A percentile compares a stretch with the other conserved stretches of the same genome.
Evolutionary conservation across 2,113 vertebrate genomes (phyloP).

Genomic region (Propithecus coquereli): DNA sequence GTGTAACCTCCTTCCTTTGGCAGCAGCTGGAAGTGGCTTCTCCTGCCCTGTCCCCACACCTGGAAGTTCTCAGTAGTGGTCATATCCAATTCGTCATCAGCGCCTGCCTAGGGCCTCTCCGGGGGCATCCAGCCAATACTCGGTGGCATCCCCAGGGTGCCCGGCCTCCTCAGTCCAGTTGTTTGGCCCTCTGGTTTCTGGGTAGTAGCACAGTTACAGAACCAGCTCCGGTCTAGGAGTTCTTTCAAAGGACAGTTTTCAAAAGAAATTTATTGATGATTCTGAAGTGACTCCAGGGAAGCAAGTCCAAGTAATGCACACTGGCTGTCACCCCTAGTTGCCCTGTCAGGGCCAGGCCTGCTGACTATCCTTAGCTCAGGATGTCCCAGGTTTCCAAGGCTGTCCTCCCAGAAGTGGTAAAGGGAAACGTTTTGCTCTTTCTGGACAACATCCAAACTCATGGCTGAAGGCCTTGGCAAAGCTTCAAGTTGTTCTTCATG

Average conservation of each 20-base stretch:
- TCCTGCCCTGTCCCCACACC: not conserved
- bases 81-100: not conserved
- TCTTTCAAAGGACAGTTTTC: conserved; percentile 34
- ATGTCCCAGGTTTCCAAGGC: not conserved
- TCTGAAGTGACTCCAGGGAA: not conserved
- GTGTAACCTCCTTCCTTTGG: not conserved
- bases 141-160: not conserved
- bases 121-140: not conserved
- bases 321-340: not conserved
- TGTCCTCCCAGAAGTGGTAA: not conserved
- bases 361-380: not conserved
- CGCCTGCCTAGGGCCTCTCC: not conserved
- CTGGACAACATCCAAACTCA: not conserved
- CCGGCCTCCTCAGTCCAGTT: not conserved
- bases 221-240: not conserved
- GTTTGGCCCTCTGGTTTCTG: not conserved
- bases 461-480: not conserved
- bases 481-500: not conserved
- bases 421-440: not conserved
- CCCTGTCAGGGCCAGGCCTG: not conserved
- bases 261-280: not conserved
- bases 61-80: not conserved
- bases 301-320: not conserved
- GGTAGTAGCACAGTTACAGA: not conserved
- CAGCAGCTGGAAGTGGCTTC: not conserved